These are phyloP conservation scores for Heliconius sara DNA, from an alignment of 2,888 invertebrate species.

Conservation along the genomic window DNA sequence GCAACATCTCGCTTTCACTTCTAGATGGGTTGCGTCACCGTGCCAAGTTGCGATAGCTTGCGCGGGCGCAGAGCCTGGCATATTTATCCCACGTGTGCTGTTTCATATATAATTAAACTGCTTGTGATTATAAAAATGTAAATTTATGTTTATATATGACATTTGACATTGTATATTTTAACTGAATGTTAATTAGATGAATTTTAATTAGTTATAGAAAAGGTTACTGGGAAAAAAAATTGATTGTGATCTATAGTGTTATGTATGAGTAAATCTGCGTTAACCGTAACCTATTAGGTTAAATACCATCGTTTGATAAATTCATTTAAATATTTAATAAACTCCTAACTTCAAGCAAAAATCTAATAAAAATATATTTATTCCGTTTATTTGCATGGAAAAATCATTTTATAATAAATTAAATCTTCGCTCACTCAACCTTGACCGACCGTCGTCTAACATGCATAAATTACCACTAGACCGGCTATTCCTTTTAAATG, in stretches of 20 bases:
- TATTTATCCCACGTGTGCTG: slow-evolving; percentile 47
- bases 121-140: slow-evolving; percentile 6
- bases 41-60: slow-evolving; percentile 51
- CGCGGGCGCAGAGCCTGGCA: slow-evolving; percentile 49
- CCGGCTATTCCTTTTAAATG: slow-evolving; percentile 29
- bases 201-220: neutral
- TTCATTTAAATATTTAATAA: neutral
- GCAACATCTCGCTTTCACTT: slow-evolving; percentile 80
- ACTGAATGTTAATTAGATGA: neutral
- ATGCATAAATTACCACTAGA: slow-evolving; percentile 38
- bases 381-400: neutral
- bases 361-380: neutral
- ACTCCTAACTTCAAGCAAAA: neutral
- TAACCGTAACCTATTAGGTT: neutral
- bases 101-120: slow-evolving; percentile 20
- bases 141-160: neutral
- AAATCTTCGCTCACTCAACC: slow-evolving; percentile 40
- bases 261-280: neutral
- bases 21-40: slow-evolving; percentile 63
- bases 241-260: neutral
- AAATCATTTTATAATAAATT: slow-evolving; percentile 24
- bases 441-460: slow-evolving; percentile 43
- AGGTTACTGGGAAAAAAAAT: slow-evolving; percentile 1
- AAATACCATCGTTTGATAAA: neutral
- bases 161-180: slow-evolving; percentile 3